Base-by-base conservation (phyloP, 2,797 vertebrate genomes). In the Rousettus madagascariensis region DNA sequence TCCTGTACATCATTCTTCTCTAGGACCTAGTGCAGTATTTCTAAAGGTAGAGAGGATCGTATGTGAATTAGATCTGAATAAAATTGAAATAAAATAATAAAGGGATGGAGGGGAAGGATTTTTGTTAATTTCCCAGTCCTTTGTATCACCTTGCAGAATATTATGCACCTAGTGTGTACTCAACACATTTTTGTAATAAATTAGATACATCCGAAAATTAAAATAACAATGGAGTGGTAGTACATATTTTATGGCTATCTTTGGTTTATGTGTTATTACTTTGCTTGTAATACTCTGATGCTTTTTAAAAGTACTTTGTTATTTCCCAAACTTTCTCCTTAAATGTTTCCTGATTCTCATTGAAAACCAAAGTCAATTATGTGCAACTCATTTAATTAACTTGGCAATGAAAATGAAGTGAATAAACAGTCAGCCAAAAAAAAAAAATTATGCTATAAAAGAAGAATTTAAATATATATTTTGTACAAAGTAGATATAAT, bases 321-420 rank as follows among this genome's bases (percentile, higher is more conserved):
- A 46, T 78, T 87, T 95, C 91, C 75, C 1, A 86, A 91, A 78
- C 8, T 93, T 96, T 91, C 51, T 51, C 83, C 51, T 83, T 82
- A 86, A 78, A 83, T 92, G 63, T 95, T 95, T 93, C 11, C 51
- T 79, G 75, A 92, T 83, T 94, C 61, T 41, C 46, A 55, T 9
- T 83, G 84, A 87, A 97, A 72, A 79, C 33, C 57, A 90, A 93
- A 97, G 57, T 92, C 86, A 96, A 79, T 97, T 95, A 94, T 79
- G 68, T 90, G 46, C 86, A 93, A 92, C 61, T 96, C 69, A 95
- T 59, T 94, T 97, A 85, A 96, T 94, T 96, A 96, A 93, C 86
- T 78, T 66, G n/a, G 72, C 72, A 95, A 83, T 65, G 26, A 96
- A 96, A 90, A 68, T 69, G 80, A 68, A 94, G 72, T 66, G 65